A percentile compares a stretch with the other conserved stretches of the same genome.
Conservation (phyloP, 2,113 vertebrate species). For the Spilogale gracilis region DNA sequence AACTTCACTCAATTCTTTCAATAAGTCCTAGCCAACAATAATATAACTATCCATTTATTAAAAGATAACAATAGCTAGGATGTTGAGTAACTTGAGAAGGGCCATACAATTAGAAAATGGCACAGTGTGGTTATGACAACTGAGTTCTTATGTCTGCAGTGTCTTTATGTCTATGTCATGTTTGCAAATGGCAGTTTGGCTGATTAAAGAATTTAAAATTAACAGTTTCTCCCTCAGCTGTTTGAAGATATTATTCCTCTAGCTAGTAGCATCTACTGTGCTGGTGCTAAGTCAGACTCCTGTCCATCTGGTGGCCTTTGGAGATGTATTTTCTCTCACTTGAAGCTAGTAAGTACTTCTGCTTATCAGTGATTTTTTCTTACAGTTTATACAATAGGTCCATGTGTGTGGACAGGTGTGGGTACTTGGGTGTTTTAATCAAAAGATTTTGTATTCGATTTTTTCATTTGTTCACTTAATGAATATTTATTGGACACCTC, state of each 20-base stretch:
- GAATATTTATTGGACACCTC: background rate
- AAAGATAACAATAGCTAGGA: conserved; percentile 3
- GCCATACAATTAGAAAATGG: conserved; percentile 25
- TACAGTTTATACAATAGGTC: background rate
- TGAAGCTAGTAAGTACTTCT: background rate
- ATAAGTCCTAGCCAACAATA: background rate
- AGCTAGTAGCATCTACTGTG: background rate
- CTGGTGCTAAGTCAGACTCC: background rate
- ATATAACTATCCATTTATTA: conserved; percentile 58
- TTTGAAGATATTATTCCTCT: background rate
- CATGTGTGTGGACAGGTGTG: background rate
- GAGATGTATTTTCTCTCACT: background rate
- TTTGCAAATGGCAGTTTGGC: background rate
- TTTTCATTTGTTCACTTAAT: background rate
- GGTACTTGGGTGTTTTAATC: background rate
- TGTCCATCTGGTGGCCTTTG: background rate
- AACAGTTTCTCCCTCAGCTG: background rate
- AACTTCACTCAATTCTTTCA: background rate
- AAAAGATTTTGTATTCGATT: background rate
- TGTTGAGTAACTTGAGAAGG: conserved; percentile 52
- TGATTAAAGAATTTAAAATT: conserved; percentile 34
- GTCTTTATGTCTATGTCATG: conserved; percentile 13
- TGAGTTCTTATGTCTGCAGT: background rate
- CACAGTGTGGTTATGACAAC: background rate
- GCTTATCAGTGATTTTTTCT: background rate